Conservation (phyloP, 2,797 vertebrate genomes). For the Phalanger gymnotis region DNA sequence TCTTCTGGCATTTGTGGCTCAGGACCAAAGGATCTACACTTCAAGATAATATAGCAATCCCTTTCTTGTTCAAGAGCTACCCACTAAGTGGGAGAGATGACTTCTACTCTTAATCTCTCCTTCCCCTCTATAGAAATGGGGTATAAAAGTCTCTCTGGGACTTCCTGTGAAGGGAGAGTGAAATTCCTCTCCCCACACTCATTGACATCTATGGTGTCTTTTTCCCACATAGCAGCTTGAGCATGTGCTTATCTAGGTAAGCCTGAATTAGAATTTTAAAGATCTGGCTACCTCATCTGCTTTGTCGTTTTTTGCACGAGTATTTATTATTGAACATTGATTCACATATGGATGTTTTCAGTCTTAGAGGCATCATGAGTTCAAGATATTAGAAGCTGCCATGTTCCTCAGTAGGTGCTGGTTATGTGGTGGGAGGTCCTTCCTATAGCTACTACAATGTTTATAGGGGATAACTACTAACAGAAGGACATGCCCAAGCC, state of each 20-base stretch:
- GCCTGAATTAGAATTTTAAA: neutral
- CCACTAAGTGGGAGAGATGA: neutral
- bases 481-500: neutral
- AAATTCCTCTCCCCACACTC: too few species aligned
- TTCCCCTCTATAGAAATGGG: neutral
- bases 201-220: neutral
- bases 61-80: too few species aligned
- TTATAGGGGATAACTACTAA: neutral
- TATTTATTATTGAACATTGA: neutral
- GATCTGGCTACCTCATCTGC: neutral
- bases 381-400: too few species aligned
- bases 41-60: neutral
- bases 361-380: too few species aligned
- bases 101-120: neutral
- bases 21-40: neutral
- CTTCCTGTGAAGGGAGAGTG: neutral
- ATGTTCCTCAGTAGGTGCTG: too few species aligned
- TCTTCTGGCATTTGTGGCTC: neutral
- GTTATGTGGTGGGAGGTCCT: neutral
- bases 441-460: neutral
- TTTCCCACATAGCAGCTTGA: neutral
- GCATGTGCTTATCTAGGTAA: neutral
- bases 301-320: neutral
- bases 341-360: too few species aligned
- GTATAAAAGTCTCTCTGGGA: neutral